A percentile compares a stretch with the other conserved stretches of the same genome.
phyloP scores from a whole-genome alignment of 2,888 invertebrate genomes.

The Oscheius onirici region DNA sequence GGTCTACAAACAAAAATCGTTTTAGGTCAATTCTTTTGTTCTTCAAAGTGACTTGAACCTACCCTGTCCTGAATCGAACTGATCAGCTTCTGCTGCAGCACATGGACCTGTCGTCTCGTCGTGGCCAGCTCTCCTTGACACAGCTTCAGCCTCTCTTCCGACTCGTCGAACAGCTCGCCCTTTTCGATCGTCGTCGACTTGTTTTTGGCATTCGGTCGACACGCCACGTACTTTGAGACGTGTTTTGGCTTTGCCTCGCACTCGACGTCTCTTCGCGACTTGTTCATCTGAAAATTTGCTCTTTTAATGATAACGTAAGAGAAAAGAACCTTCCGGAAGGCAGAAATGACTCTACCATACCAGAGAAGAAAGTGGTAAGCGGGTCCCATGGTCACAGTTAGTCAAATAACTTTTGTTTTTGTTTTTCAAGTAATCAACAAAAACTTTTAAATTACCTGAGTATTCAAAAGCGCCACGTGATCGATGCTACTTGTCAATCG shows the following conservation, averaged over 20 bases:
- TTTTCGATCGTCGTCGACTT: conserved; percentile 63
- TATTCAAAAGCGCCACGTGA: conserved; percentile 54
- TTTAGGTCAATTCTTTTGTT: too few species aligned
- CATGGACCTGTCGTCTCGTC: conserved; percentile 62
- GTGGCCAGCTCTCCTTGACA: conserved; percentile 61
- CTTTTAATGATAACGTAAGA: background rate
- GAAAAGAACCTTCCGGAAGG: background rate
- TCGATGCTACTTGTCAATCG: conserved; percentile 63
- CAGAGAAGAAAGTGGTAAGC: background rate
- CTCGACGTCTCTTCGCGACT: conserved; percentile 61
- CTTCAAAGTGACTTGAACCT: too few species aligned
- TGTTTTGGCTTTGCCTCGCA: conserved; percentile 64
- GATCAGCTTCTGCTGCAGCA: conserved; percentile 64
- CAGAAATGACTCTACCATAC: background rate
- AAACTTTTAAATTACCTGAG: conserved; percentile 28
- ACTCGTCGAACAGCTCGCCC: conserved; percentile 66
- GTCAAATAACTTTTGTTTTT: background rate
- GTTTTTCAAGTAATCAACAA: background rate
- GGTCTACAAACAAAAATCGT: too few species aligned
- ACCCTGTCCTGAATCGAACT: conserved; percentile 46
- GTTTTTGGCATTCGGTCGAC: conserved; percentile 58
- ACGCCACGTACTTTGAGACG: conserved; percentile 68
- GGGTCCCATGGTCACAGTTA: background rate
- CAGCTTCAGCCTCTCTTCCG: conserved; percentile 55
- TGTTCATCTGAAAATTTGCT: conserved; percentile 51